Base-by-base conservation (phyloP, 2,888 invertebrate species). In the Andrena fulva region DNA sequence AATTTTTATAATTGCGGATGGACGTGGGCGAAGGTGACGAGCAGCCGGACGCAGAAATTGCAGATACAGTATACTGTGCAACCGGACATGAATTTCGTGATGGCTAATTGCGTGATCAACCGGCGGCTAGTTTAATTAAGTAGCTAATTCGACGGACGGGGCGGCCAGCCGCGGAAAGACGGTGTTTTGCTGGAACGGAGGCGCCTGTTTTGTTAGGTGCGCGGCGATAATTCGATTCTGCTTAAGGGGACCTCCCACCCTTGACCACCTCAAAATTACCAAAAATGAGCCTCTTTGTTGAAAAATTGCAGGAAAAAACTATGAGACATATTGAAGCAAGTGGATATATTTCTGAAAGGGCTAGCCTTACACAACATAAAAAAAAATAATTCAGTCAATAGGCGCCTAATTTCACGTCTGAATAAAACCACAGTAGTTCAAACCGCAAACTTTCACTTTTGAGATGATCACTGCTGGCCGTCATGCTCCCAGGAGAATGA, bases 201-300 rank as follows among this genome's bases (percentile, higher is more conserved):
- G 54, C 67, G 62, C 64, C 63, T 83, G 78, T 87, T 87, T 87
- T 82, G 82, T 80, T 85, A 64, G 76, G 70, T 67, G 78, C 62
- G 68, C 80, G 50, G 71, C 42, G 77, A 87, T 87, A 87, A 87
- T 82, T 83, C 73, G 79, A 83, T 81, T 81, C 68, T 56, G 70
- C 73, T 83, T 82, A 81, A 73, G 77, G 74, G 70, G 50, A 20
- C n/a, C n/a, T n/a, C n/a, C n/a, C n/a, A n/a, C n/a, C n/a, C n/a
- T n/a, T n/a, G n/a, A n/a, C n/a, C n/a, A n/a, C n/a, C n/a, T n/a
- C n/a, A n/a, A n/a, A n/a, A n/a, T n/a, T n/a, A n/a, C n/a, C n/a
- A n/a, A n/a, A n/a, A n/a, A n/a, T n/a, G n/a, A n/a, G n/a, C n/a
- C n/a, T n/a, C n/a, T n/a, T n/a, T n/a, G n/a, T n/a, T n/a, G n/a